Conservation (phyloP, 2,888 invertebrate genomes). For the Drosophila neotestacea region DNA sequence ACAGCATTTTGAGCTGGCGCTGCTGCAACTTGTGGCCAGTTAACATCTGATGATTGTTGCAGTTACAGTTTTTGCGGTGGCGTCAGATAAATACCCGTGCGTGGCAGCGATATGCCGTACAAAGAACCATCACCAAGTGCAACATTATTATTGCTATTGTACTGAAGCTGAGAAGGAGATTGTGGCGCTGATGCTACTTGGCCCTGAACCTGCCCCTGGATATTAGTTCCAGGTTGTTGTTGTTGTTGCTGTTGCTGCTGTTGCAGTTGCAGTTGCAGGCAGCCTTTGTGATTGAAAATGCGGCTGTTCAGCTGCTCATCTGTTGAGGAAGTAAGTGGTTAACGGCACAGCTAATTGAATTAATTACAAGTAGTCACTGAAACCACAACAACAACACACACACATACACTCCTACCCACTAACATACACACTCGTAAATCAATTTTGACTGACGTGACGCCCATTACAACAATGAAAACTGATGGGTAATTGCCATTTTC, state of each 20-base stretch:
- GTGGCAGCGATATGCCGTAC: constrained; percentile 76
- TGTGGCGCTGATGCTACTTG: constrained; percentile 30
- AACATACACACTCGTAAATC: constrained; percentile 66
- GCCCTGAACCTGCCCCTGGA: constrained; percentile 55
- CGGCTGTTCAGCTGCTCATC: constrained; percentile 87
- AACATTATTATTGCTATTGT: constrained; percentile 49
- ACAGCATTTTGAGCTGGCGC: constrained; percentile 39
- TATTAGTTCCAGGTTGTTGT: constrained; percentile 48
- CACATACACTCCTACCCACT: constrained; percentile 32
- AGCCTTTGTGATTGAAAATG: constrained; percentile 91
- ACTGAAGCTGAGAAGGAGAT: constrained; percentile 44
- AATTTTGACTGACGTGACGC: constrained; percentile 65
- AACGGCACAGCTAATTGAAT: constrained; percentile 72
- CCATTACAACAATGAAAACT: constrained; percentile 76
- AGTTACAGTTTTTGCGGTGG: constrained; percentile 54
- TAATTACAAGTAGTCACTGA: constrained; percentile 66
- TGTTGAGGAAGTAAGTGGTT: constrained; percentile 63
- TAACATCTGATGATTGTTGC: constrained; percentile 48
- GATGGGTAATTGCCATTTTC: constrained; percentile 77
- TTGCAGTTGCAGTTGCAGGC: constrained; percentile 86
- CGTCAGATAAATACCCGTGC: constrained; percentile 78
- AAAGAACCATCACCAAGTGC: constrained; percentile 41
- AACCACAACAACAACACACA: constrained; percentile 34
- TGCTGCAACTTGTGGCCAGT: constrained; percentile 66
- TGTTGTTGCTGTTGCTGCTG: constrained; percentile 79